Percentiles rank a stretch among this genome's conserved stretches.
Evolutionary conservation across 1,140 invertebrate genomes (phyloP).

Genomic region (Oryctes rhinoceros): DNA sequence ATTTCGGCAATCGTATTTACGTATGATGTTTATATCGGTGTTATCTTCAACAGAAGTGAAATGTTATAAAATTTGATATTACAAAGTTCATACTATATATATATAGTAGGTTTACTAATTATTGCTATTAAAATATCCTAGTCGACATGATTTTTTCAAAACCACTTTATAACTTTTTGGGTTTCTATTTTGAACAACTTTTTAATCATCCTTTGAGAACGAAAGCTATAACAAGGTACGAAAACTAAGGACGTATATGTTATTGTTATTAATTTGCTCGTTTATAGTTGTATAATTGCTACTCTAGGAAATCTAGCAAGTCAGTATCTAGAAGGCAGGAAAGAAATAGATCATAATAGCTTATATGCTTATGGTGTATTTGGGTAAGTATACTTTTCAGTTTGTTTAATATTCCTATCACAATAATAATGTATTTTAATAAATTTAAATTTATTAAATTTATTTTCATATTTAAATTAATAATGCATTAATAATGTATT

Average conservation of each 20-base stretch:
- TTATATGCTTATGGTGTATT: conserved; percentile 74
- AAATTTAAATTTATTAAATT: no score
- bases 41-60: background rate
- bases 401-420: background rate
- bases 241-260: conserved; percentile 38
- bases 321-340: conserved; percentile 69
- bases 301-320: conserved; percentile 72
- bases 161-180: conserved; percentile 70
- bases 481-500: no score
- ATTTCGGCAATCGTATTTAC: background rate
- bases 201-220: conserved; percentile 75
- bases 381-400: conserved; percentile 65
- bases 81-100: background rate
- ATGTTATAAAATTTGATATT: conserved; percentile 1
- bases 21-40: conserved; percentile 1
- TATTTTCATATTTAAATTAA: no score
- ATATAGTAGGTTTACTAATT: background rate
- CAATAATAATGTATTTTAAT: no score
- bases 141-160: conserved; percentile 74
- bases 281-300: conserved; percentile 69
- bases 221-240: conserved; percentile 77
- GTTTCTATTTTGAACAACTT: conserved; percentile 73
- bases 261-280: conserved; percentile 41
- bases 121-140: no score
- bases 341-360: conserved; percentile 69